Conservation (phyloP, 1,140 invertebrate species). For the Drosophila chauvacae region DNA sequence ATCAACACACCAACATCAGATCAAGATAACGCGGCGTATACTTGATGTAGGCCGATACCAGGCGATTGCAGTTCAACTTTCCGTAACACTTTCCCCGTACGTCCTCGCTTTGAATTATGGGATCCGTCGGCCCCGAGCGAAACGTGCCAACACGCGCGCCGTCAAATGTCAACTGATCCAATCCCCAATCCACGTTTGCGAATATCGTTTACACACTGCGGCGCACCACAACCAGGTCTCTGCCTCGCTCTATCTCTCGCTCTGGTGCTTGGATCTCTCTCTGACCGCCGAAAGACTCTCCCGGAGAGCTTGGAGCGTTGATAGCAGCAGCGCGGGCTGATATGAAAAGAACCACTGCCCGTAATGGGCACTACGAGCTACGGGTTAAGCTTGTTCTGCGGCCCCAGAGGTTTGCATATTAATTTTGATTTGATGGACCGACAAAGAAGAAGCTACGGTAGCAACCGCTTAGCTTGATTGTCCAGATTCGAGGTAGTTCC, state of each 20-base stretch:
- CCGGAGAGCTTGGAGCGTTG: constrained; percentile 30
- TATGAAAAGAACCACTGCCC: constrained; percentile 41
- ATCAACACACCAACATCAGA: constrained; percentile 56
- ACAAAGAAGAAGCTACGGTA: constrained; percentile 53
- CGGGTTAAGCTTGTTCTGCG: constrained; percentile 43
- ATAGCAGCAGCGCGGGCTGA: constrained; percentile 54
- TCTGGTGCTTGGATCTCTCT: constrained; percentile 9
- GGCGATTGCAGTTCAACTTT: constrained; percentile 19
- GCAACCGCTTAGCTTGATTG: constrained; percentile 4
- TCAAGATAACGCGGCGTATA: constrained; percentile 57
- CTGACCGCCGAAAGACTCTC: constrained; percentile 3
- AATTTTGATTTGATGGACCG: constrained; percentile 45
- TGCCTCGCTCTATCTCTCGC: constrained; percentile 3
- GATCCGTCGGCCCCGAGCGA: constrained; percentile 26
- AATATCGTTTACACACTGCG: constrained; percentile 78
- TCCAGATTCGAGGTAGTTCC: constrained; percentile 18
- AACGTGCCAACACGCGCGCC: constrained; percentile 77
- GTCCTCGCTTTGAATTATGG: constrained; percentile 18
- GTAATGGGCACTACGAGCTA: constrained; percentile 33
- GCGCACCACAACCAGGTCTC: constrained; percentile 28
- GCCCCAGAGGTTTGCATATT: constrained; percentile 39
- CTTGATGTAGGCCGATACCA: constrained; percentile 33
- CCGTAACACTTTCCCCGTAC: constrained; percentile 21
- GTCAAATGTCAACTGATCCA: constrained; percentile 84
- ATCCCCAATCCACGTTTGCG: constrained; percentile 64